These are phyloP conservation scores for Morinoia aosen DNA, from an alignment of 2,888 invertebrate genomes.

Conservation along the genomic window DNA sequence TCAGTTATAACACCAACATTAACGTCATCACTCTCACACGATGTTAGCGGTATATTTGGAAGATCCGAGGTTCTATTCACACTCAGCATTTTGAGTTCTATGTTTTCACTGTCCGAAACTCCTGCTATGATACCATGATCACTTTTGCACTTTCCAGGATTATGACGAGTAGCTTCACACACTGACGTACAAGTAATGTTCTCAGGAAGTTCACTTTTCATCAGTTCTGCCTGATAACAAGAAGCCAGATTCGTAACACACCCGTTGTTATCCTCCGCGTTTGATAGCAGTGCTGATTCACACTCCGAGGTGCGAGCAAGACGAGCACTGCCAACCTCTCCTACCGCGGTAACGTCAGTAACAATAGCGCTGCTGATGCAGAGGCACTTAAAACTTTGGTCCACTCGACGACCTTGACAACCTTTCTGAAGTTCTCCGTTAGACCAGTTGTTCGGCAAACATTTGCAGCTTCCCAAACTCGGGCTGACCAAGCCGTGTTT, in stretches of 20 bases:
- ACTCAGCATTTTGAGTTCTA: neutral
- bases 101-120: neutral
- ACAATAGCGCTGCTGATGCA: slow-evolving; percentile 34
- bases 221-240: neutral
- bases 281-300: neutral
- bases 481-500: neutral
- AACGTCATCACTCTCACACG: neutral
- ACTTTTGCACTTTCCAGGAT: neutral
- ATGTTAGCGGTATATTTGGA: neutral
- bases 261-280: neutral
- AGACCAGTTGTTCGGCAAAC: neutral
- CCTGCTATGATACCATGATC: neutral
- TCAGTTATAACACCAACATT: neutral
- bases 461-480: neutral
- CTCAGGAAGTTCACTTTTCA: neutral
- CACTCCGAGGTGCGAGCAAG: neutral
- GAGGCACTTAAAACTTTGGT: neutral
- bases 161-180: neutral
- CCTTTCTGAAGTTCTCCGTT: slow-evolving; percentile 1
- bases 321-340: neutral
- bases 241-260: neutral
- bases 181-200: neutral
- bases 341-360: slow-evolving; percentile 5
- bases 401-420: slow-evolving; percentile 8
- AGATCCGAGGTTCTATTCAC: neutral